A percentile compares a stretch with the other conserved stretches of the same genome.
phyloP scores from a whole-genome alignment of 1,140 invertebrate genomes.

The Eriocheir sinensis region DNA sequence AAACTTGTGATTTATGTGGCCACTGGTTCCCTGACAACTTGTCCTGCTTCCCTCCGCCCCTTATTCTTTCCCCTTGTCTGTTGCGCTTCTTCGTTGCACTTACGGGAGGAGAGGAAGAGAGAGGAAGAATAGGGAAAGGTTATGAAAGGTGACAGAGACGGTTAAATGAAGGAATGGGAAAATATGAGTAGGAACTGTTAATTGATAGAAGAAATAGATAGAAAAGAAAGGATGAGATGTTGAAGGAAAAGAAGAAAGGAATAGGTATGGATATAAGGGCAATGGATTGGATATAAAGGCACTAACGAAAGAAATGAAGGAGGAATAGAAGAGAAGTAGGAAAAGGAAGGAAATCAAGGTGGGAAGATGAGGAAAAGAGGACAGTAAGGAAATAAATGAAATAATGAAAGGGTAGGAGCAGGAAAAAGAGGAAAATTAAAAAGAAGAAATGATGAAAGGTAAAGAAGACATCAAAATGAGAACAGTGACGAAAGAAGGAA shows the following conservation, averaged over 20 bases:
- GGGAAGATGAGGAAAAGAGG: conserved; percentile 35
- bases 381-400: too few relatives aligned
- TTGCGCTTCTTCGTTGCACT: not conserved
- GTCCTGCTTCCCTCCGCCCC: too few relatives aligned
- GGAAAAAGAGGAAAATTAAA: too few relatives aligned
- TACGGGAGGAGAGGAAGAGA: not conserved
- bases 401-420: too few relatives aligned
- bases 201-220: too few relatives aligned
- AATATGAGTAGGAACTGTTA: too few relatives aligned
- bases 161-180: too few relatives aligned
- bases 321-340: not conserved
- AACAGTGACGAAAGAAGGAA: not conserved
- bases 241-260: not conserved
- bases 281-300: too few relatives aligned
- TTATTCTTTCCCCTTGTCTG: too few relatives aligned
- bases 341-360: not conserved
- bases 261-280: not conserved
- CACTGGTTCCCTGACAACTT: not conserved
- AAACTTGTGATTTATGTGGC: not conserved
- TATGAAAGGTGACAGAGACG: not conserved
- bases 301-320: not conserved
- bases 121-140: not conserved
- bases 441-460: too few relatives aligned
- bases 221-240: too few relatives aligned
- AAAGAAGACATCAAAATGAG: not conserved